Base-by-base conservation (phyloP, 2,113 vertebrate species). In the Seriola rivoliana region DNA sequence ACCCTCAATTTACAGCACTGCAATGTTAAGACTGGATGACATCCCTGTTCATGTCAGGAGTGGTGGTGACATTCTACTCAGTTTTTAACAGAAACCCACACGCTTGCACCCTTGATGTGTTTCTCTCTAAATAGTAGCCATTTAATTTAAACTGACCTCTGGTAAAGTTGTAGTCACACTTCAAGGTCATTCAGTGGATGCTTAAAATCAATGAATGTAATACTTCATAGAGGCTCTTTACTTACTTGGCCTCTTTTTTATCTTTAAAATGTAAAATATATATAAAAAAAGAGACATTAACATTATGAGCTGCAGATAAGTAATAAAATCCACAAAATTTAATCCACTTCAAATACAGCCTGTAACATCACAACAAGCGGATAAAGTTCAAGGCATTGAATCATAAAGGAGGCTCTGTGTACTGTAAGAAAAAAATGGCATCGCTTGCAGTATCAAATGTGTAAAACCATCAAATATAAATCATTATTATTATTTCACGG, bases 381-480 rank as follows among this genome's bases (percentile, higher is more conserved):
- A n/a, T 44, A 10, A 25, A 60, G 38, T 63, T 46, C 66, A 54
- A 78, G 38, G 68, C 38, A 71, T 3, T 55, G 9, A 52, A 44
- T 73, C 40, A 7, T 81, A 76, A 75, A 75, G 21, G 57, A 5
- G n/a, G 81, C 64, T 29, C 65, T 36, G 52, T 50, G 29, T 25
- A n/a, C 25, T 19, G 25, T 34, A 38, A 48, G 23, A 21, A 46
- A 25, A 25, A 90, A 83, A 68, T 6, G 32, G 50, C 60, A n/a
- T 21, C 5, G 25, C 54, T 69, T 68, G 78, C 63, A 44, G 23
- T 67, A 75, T 82, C 32, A 75, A 72, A 88, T 79, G 71, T 78
- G 19, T 77, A 63, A 88, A 83, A 79, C 68, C 17, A 82, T 88
- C 58, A 82, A 75, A 81, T 78, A 71, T 89, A 79, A 91, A 85